Percentiles rank a stretch among this genome's conserved stretches.
Evolutionary conservation across 2,113 vertebrate genomes (phyloP).

Genomic region (Natator depressus): DNA sequence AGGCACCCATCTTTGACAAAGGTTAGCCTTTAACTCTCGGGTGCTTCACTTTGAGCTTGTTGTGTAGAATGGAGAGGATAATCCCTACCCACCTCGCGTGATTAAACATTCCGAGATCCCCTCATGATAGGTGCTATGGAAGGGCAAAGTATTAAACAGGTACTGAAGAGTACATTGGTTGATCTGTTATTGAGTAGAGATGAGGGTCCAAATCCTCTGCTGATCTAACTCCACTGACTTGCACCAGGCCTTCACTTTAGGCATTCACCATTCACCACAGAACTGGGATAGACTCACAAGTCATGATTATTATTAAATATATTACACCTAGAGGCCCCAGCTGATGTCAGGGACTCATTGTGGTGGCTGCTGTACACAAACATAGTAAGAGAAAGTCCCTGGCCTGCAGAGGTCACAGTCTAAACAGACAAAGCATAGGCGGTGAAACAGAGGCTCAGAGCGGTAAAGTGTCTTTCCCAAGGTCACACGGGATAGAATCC

Average conservation of each 20-base stretch:
- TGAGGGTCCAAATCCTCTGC: too few species aligned
- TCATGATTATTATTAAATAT: background rate
- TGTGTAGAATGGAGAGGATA: background rate
- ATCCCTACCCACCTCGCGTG: background rate
- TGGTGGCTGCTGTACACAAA: background rate
- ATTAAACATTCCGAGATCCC: background rate
- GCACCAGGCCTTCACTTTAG: background rate
- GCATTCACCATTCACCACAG: background rate
- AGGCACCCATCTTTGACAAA: background rate
- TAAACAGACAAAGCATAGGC: background rate
- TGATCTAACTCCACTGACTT: background rate
- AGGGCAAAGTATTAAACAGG: too few species aligned
- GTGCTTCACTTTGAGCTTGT: background rate
- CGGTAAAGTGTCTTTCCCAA: background rate
- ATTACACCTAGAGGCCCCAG: background rate
- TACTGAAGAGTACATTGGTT: too few species aligned
- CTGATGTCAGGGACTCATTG: background rate
- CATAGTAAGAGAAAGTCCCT: background rate
- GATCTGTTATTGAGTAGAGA: too few species aligned
- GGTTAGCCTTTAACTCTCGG: background rate
- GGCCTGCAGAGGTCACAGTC: background rate
- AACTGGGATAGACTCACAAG: background rate
- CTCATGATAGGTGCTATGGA: too few species aligned
- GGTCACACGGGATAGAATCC: background rate
- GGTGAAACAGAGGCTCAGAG: background rate